Evolutionary conservation across 2,797 vertebrate species (phyloP).

Genomic region (Pelobates cultripes): DNA sequence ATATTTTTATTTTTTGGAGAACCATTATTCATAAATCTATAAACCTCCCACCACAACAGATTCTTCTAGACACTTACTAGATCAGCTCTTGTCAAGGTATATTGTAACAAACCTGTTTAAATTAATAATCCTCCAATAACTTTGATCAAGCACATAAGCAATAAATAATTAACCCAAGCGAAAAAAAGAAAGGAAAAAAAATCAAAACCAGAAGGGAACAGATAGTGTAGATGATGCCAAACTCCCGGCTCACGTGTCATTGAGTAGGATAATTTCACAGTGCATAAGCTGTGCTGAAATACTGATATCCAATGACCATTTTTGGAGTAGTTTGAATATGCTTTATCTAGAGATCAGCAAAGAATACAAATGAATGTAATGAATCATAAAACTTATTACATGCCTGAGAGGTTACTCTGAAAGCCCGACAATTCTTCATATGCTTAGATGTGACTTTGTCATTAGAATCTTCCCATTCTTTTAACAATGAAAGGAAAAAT

Average conservation of each 20-base stretch:
- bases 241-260: constrained; percentile 36
- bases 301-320: constrained; percentile 42
- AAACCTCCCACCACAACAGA: no score
- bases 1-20: no score
- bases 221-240: constrained; percentile 12
- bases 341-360: constrained; percentile 50
- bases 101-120: background rate
- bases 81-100: no score
- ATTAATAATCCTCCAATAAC: background rate
- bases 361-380: constrained; percentile 56
- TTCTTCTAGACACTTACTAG: no score
- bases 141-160: constrained; percentile 1
- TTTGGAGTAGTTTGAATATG: constrained; percentile 34
- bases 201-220: background rate
- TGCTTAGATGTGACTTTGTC: constrained; percentile 33
- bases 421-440: constrained; percentile 29
- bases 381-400: constrained; percentile 56
- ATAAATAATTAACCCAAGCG: constrained; percentile 21
- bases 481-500: constrained; percentile 6
- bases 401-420: constrained; percentile 52
- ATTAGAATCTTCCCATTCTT: constrained; percentile 15
- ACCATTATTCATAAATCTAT: no score
- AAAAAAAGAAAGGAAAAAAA: background rate
- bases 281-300: constrained; percentile 48
- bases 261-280: constrained; percentile 40